Conservation (phyloP, 64 coral and sea anemone genomes). For the Acropora tenuis region DNA sequence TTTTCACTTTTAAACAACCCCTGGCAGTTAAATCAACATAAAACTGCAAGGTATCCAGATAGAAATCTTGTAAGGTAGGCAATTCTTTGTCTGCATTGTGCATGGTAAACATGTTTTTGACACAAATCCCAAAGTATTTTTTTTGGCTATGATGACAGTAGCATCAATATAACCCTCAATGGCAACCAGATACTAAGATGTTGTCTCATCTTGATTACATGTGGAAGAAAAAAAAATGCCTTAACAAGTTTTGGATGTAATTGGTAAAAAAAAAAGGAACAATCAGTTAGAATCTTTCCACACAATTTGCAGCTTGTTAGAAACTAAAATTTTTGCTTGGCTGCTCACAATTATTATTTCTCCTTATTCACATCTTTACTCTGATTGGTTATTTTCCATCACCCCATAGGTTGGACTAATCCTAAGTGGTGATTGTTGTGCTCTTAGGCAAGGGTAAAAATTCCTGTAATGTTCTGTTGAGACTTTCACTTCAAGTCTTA, state of each 20-base stretch:
- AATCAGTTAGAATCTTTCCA: neutral
- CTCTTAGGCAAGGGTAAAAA: too few species aligned
- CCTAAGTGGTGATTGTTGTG: neutral
- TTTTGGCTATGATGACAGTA: neutral
- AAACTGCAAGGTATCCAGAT: too few species aligned
- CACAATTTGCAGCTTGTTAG: neutral
- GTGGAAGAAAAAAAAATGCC: neutral
- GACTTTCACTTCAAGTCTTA: neutral
- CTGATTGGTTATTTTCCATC: conserved; percentile 10
- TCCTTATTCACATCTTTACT: neutral
- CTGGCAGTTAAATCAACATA: neutral
- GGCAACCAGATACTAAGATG: too few species aligned
- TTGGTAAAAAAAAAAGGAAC: neutral
- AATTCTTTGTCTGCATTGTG: neutral
- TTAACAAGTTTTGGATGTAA: neutral
- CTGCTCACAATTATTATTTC: conserved; percentile 10
- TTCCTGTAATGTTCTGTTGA: too few species aligned
- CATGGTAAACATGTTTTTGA: neutral
- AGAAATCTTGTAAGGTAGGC: neutral
- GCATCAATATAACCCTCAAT: neutral
- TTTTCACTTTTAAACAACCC: neutral
- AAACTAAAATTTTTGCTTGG: neutral
- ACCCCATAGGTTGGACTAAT: neutral
- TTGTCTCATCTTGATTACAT: neutral
- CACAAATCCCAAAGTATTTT: conserved; percentile 25